Conservation (phyloP, 2,113 vertebrate species). For the Oryzias curvinotus region DNA sequence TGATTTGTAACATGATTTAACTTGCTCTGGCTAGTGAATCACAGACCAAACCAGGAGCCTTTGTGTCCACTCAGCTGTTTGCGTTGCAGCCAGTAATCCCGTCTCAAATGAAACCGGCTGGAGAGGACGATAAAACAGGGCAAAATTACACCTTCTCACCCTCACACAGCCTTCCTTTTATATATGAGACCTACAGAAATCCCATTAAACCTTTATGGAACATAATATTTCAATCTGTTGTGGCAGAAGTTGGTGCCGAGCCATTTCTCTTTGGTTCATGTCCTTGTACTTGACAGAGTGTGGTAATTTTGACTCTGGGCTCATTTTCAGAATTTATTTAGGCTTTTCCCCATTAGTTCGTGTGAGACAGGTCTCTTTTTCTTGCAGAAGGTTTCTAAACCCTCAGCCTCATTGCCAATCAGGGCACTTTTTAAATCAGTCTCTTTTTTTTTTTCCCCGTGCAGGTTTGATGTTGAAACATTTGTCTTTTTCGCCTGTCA, state of each 20-base stretch:
- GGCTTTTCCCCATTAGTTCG: constrained; percentile 1
- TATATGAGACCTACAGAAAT: constrained; percentile 60
- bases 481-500: not conserved
- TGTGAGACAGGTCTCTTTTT: not conserved
- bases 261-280: constrained; percentile 50
- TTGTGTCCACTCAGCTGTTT: constrained; percentile 62
- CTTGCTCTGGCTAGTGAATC: constrained; percentile 25
- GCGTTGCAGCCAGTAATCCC: constrained; percentile 27
- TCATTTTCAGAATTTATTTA: constrained; percentile 23
- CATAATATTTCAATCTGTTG: constrained; percentile 65
- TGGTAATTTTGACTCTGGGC: constrained; percentile 46
- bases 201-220: constrained; percentile 71
- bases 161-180: constrained; percentile 34
- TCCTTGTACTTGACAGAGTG: constrained; percentile 54
- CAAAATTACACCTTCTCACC: constrained; percentile 17
- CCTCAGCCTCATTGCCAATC: constrained; percentile 1
- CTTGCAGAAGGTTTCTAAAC: not conserved
- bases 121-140: constrained; percentile 35
- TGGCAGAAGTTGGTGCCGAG: constrained; percentile 46
- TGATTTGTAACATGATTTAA: constrained; percentile 40
- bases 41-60: constrained; percentile 42
- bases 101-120: constrained; percentile 21
- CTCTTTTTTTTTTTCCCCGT: not conserved
- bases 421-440: constrained; percentile 1
- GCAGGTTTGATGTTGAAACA: not conserved